phyloP scores from a whole-genome alignment of 2,888 invertebrate species.

The Acleris holmiana region DNA sequence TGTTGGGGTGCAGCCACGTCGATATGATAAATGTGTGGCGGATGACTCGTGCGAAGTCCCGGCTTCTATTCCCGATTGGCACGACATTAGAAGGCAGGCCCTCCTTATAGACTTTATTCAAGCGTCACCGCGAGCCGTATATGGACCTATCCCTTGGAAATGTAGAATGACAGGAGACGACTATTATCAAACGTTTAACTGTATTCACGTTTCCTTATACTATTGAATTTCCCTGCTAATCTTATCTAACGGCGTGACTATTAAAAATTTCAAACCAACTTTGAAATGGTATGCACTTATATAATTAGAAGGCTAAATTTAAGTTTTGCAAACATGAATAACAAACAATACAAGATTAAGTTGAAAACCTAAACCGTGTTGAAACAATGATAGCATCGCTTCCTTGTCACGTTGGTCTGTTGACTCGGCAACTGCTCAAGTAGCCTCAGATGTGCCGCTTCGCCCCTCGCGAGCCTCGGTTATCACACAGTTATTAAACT shows the following conservation, averaged over 20 bases:
- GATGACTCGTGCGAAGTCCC: conserved; percentile 73
- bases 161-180: conserved; percentile 23
- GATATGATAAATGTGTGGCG: conserved; percentile 74
- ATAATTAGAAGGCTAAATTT: too few relatives aligned
- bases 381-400: conserved; percentile 30
- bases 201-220: conserved; percentile 8
- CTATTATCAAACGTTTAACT: conserved; percentile 31
- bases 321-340: too few relatives aligned
- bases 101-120: conserved; percentile 37
- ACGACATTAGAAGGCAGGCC: conserved; percentile 56
- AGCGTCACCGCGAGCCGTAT: conserved; percentile 32
- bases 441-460: conserved; percentile 8
- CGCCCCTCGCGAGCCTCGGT: conserved; percentile 4
- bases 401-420: conserved; percentile 35
- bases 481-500: conserved; percentile 32
- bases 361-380: conserved; percentile 36
- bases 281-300: too few relatives aligned
- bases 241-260: not conserved
- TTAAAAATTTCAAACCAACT: too few relatives aligned
- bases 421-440: conserved; percentile 18
- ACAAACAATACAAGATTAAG: conserved; percentile 17
- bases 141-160: conserved; percentile 18
- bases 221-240: not conserved
- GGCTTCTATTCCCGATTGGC: conserved; percentile 68
- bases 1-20: conserved; percentile 73